Evolutionary conservation across 2,888 invertebrate species (phyloP).

Genomic region (Dichetophora obliterata): DNA sequence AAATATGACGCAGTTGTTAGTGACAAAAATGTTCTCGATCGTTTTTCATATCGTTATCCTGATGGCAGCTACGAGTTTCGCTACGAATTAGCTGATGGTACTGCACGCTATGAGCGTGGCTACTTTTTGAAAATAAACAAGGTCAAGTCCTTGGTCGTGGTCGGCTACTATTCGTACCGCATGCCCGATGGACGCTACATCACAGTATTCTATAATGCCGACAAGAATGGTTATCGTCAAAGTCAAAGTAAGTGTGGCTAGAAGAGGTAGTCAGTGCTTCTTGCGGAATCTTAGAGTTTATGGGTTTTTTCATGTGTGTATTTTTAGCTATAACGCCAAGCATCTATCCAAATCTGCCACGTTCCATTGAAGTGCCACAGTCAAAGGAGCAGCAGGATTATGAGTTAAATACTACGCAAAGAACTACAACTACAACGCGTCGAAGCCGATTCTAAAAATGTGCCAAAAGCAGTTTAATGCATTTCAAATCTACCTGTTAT

Average conservation of each 20-base stretch:
- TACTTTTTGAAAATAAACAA: constrained; percentile 60
- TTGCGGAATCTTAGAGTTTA: not conserved
- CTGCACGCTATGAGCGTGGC: constrained; percentile 65
- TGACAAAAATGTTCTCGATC: constrained; percentile 54
- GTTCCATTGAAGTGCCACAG: constrained; percentile 60
- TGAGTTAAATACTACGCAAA: not conserved
- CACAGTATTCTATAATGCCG: constrained; percentile 67
- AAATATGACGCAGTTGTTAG: constrained; percentile 15
- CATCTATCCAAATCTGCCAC: constrained; percentile 62
- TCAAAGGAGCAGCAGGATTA: constrained; percentile 29
- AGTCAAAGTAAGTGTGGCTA: constrained; percentile 61
- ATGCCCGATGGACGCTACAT: constrained; percentile 60
- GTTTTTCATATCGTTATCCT: constrained; percentile 61
- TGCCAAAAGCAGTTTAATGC: not conserved
- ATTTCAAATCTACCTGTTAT: not conserved
- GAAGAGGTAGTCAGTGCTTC: not conserved
- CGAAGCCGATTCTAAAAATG: not conserved
- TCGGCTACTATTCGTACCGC: constrained; percentile 65
- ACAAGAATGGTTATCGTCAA: constrained; percentile 64
- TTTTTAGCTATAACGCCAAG: constrained; percentile 61
- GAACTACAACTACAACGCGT: not conserved
- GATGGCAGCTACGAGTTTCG: constrained; percentile 67
- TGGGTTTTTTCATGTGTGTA: not conserved
- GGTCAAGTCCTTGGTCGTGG: constrained; percentile 61
- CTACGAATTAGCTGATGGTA: constrained; percentile 62